Percentiles rank a stretch among this genome's conserved stretches.
These are phyloP conservation scores for Coptodon rendalli DNA, from an alignment of 2,113 vertebrate species.

Conservation along the genomic window DNA sequence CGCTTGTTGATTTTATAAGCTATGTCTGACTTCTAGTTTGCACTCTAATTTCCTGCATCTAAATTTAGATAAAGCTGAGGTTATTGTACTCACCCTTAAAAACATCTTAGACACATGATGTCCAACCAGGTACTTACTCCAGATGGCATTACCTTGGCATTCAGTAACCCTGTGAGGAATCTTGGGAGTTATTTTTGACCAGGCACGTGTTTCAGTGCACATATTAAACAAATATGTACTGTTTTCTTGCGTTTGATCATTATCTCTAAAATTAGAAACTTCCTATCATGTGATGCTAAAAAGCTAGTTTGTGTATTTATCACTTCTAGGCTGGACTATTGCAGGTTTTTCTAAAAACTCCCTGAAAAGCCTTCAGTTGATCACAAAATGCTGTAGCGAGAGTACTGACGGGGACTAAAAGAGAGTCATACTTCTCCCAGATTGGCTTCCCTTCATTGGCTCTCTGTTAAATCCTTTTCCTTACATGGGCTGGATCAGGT, in stretches of 20 bases:
- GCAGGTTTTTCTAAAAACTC: background rate
- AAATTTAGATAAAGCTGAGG: background rate
- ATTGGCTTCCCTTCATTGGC: background rate
- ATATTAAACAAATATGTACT: background rate
- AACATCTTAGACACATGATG: background rate
- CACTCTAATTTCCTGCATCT: background rate
- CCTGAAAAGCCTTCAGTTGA: background rate
- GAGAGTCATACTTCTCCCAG: background rate
- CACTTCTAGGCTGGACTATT: background rate
- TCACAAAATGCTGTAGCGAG: background rate
- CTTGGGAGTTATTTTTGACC: background rate
- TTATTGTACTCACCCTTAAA: background rate
- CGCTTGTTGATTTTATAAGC: background rate
- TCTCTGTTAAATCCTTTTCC: background rate
- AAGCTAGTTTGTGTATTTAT: background rate
- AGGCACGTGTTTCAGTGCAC: background rate
- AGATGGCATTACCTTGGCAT: background rate
- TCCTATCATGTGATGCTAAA: background rate
- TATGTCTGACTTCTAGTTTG: background rate
- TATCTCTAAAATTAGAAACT: background rate
- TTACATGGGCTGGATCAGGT: background rate
- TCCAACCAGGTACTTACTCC: background rate
- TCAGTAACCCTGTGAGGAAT: background rate
- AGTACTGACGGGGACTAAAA: rapidly evolving
- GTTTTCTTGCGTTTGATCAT: background rate